Evolutionary conservation across 2,797 vertebrate genomes (phyloP).

Genomic region (Argya squamiceps): DNA sequence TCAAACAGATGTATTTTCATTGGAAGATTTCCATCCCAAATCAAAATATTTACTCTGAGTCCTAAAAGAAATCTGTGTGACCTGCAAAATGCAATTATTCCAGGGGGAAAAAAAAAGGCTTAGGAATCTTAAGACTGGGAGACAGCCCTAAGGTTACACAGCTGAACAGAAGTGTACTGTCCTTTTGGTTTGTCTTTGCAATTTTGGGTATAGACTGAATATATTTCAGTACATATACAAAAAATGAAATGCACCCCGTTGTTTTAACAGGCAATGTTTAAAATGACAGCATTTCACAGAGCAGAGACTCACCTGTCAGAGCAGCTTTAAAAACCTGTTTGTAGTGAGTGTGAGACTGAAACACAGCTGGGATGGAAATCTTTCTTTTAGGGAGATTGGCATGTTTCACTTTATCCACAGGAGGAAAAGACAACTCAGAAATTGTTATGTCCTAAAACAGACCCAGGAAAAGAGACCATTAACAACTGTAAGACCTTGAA

Average conservation of each 20-base stretch:
- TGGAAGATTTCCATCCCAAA: not conserved
- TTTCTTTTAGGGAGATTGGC: conserved; percentile 69
- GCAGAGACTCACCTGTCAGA: conserved; percentile 69
- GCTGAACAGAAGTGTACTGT: not conserved
- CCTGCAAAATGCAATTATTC: not conserved
- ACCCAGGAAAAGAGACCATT: not conserved
- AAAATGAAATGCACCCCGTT: not conserved
- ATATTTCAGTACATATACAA: not conserved
- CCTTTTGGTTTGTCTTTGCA: not conserved
- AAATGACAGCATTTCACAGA: not conserved
- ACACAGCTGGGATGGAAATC: conserved; percentile 68
- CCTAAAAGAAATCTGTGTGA: not conserved
- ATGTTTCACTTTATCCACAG: conserved; percentile 17
- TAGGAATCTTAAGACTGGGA: not conserved
- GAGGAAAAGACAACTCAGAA: conserved; percentile 76
- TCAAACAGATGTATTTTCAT: not conserved
- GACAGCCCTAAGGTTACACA: not conserved
- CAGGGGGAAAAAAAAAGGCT: accelerated
- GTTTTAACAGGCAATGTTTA: not conserved
- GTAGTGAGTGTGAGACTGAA: conserved; percentile 76
- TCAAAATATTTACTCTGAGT: not conserved
- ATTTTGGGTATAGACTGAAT: not conserved
- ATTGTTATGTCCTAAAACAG: conserved; percentile 58
- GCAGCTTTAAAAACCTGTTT: conserved; percentile 76
- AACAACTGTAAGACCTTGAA: not conserved